phyloP scores from a whole-genome alignment of 2,888 invertebrate species.

The Marronus borbonicus region DNA sequence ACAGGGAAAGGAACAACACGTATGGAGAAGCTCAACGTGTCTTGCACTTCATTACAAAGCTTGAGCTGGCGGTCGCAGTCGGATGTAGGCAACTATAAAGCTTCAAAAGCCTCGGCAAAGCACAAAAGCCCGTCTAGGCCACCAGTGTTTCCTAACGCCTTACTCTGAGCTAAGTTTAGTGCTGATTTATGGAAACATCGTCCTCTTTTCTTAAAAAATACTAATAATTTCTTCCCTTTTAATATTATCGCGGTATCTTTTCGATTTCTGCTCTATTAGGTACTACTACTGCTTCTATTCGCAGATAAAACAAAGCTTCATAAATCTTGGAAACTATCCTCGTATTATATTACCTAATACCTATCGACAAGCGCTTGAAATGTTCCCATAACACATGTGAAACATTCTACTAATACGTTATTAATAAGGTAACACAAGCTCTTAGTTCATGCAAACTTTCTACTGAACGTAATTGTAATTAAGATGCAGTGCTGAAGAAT shows the following conservation, averaged over 20 bases:
- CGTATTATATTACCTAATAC: not conserved
- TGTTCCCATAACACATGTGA: not conserved
- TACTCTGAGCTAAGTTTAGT: conserved; percentile 63
- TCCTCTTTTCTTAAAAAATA: conserved; percentile 39
- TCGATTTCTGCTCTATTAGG: not conserved
- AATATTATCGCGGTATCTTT: conserved; percentile 8
- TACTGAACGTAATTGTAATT: too few relatives aligned
- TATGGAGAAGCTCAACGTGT: conserved; percentile 46
- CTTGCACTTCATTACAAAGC: conserved; percentile 56
- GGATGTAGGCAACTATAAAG: conserved; percentile 64
- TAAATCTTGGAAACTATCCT: not conserved
- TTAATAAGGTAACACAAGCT: too few relatives aligned
- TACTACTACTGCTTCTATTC: not conserved
- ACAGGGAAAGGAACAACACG: conserved; percentile 40
- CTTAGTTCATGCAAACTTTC: too few relatives aligned
- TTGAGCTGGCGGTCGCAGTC: conserved; percentile 63
- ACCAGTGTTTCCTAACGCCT: conserved; percentile 63
- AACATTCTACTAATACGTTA: too few relatives aligned
- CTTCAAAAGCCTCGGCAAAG: conserved; percentile 64
- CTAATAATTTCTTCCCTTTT: conserved; percentile 12
- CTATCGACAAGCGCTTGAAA: not conserved
- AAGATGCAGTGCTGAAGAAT: too few relatives aligned
- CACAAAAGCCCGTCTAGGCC: conserved; percentile 64
- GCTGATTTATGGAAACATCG: conserved; percentile 66
- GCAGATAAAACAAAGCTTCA: not conserved